Base-by-base conservation (phyloP, 1,140 invertebrate genomes). In the Ostrea denselamellosa region DNA sequence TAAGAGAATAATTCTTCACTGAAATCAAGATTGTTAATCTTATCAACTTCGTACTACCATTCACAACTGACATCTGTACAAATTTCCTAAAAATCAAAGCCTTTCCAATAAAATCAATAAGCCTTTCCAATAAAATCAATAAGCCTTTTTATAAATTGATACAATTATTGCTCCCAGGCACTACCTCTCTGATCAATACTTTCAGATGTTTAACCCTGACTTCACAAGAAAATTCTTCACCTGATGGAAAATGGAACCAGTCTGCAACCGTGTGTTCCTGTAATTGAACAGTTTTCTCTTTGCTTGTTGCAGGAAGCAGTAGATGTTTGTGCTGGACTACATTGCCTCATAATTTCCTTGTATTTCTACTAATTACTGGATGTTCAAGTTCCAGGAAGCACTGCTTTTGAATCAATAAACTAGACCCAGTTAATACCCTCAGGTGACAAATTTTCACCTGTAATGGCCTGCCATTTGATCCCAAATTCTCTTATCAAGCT, bases 61-160 rank as follows among this genome's bases (percentile, higher is more conserved):
- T 62, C 17, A 19, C 12, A 62, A 19, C n/a, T 62, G 56, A 62
- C 56, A 62, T 19, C 19, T 4, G 56, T 17, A 58, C 65, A 25
- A 62, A 9, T 58, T 58, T 34, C 22, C 25, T 12, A 28, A 77
- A 77, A 77, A 22, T 77, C 10, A 77, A 22, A 77, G 68, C 22
- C 22, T 77, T 77, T 77, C 68, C 68, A 77, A 77, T 77, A 77
- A 77, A 77, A 77, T 77, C 68, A 77, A 77, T 77, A 77, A 77
- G 25, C 68, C 9, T 25, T 10, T 12, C 68, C 68, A 77, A 77
- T 77, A 77, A 77, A 77, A 77, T 77, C 68, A 77, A 77, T 77
- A 77, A 77, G 25, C 68, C 9, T 25, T 10, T 12, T 77, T 22
- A 77, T 77, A 77, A 77, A 77, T 77, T 77, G 68, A 77, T 77